Conservation (phyloP, 1,140 invertebrate genomes). For the Hesperophylax magnus region DNA sequence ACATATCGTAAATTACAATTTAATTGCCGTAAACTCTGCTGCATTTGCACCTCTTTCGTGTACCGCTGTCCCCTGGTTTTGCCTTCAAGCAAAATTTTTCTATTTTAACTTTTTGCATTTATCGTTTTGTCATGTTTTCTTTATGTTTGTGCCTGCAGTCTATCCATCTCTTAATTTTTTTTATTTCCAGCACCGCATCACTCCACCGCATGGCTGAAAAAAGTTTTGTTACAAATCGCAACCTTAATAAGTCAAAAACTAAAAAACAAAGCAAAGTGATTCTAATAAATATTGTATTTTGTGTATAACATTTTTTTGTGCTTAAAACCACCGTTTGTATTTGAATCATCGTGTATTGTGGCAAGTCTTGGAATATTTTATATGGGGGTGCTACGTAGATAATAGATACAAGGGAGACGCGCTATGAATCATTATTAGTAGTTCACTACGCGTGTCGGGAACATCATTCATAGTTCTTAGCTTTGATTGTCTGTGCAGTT, state of each 20-base stretch:
- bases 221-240: constrained; percentile 41
- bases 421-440: no score
- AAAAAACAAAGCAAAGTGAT: constrained; percentile 8
- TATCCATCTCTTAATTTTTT: constrained; percentile 55
- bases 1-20: no score
- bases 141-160: constrained; percentile 33
- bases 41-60: neutral
- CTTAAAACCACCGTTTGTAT: neutral
- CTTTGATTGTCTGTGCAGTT: no score
- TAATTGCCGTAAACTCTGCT: constrained; percentile 4
- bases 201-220: constrained; percentile 57
- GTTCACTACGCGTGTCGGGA: no score
- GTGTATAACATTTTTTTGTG: constrained; percentile 18
- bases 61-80: neutral
- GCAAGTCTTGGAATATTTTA: no score
- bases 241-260: constrained; percentile 3
- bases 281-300: neutral
- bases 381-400: no score
- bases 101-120: constrained; percentile 14
- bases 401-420: no score
- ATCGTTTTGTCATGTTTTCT: constrained; percentile 2
- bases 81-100: neutral
- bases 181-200: constrained; percentile 53
- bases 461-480: no score
- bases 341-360: no score